A percentile compares a stretch with the other conserved stretches of the same genome.
phyloP scores from a whole-genome alignment of 2,888 invertebrate species.

The Hydrotaea cyrtoneurina region DNA sequence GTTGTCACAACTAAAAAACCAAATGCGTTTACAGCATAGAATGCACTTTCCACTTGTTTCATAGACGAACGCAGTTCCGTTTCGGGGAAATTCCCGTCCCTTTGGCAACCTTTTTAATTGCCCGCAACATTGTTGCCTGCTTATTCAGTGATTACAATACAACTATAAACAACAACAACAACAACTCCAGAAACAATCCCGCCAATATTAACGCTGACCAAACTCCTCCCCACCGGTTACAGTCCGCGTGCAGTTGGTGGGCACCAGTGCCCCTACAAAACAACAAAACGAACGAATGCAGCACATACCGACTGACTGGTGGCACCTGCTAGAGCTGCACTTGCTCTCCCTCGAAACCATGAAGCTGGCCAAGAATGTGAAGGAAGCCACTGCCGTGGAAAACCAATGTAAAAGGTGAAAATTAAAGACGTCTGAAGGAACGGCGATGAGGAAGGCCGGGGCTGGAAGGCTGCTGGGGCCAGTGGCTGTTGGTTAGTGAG shows the following conservation, averaged over 20 bases:
- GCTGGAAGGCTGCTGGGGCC: neutral
- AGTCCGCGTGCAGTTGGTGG: conserved; percentile 6
- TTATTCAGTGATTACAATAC: conserved; percentile 39
- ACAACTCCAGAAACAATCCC: conserved; percentile 24
- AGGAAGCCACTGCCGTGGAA: conserved; percentile 20
- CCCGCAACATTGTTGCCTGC: conserved; percentile 51
- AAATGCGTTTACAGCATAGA: no score
- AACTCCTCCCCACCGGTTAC: conserved; percentile 39
- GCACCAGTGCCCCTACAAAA: conserved; percentile 23
- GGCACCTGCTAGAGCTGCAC: conserved; percentile 57
- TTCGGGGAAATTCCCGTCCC: neutral
- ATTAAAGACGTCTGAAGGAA: neutral
- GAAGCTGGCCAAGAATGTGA: neutral
- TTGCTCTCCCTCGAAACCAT: conserved; percentile 21
- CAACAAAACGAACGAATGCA: no score
- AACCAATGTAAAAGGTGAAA: conserved; percentile 3
- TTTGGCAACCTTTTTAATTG: conserved; percentile 34
- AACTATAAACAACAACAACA: no score
- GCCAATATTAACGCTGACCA: conserved; percentile 9
- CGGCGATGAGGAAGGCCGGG: no score
- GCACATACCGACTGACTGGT: neutral
- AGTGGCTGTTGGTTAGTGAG: neutral
- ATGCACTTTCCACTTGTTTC: no score
- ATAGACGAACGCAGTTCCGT: no score
- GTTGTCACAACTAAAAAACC: no score